A percentile compares a stretch with the other conserved stretches of the same genome.
phyloP scores from a whole-genome alignment of 2,113 vertebrate species.

The Potamarius usumacintae region DNA sequence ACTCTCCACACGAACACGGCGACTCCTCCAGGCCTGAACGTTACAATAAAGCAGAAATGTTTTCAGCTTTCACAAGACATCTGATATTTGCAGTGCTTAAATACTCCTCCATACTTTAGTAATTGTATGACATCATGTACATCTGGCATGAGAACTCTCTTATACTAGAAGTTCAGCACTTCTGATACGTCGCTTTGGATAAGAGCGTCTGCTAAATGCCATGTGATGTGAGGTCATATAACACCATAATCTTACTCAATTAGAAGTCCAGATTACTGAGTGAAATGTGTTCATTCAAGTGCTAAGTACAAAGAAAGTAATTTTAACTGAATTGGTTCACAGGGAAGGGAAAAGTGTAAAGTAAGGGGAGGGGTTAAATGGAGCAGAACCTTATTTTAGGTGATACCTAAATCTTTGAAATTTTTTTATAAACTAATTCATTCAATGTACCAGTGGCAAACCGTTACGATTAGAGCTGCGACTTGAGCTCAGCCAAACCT shows the following conservation, averaged over 20 bases:
- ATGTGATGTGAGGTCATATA: too few relatives aligned
- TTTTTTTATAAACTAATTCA: too few relatives aligned
- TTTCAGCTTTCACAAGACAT: neutral
- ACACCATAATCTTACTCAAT: neutral
- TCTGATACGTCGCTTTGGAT: too few relatives aligned
- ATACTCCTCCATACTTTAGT: neutral
- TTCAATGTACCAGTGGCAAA: too few relatives aligned
- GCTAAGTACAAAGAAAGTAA: neutral
- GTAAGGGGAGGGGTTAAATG: neutral
- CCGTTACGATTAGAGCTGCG: too few relatives aligned
- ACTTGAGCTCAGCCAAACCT: too few relatives aligned
- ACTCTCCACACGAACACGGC: neutral
- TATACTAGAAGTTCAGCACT: too few relatives aligned
- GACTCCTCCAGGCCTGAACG: neutral
- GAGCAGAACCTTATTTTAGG: neutral
- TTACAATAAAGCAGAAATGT: neutral
- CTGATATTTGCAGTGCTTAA: neutral
- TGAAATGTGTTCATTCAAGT: neutral
- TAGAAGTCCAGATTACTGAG: neutral
- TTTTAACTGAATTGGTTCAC: neutral
- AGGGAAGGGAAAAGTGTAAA: neutral
- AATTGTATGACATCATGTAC: neutral
- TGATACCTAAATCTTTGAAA: neutral
- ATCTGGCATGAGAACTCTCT: too few relatives aligned
- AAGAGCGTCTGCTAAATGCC: too few relatives aligned